Percentiles rank a stretch among this genome's conserved stretches.
Conservation (phyloP, 2,888 invertebrate genomes). For the Hypercompe scribonia region DNA sequence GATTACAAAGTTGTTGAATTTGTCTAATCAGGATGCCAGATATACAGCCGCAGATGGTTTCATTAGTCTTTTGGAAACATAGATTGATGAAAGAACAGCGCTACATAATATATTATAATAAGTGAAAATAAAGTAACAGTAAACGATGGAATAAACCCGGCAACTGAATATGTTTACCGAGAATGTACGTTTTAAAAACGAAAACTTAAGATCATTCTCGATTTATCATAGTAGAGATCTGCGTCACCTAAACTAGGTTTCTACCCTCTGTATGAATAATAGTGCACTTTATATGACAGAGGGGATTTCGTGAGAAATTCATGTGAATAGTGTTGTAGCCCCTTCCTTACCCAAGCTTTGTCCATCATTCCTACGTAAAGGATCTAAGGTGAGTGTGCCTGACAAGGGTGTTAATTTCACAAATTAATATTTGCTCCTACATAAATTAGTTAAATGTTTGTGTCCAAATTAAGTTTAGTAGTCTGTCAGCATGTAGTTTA, state of each 20-base stretch:
- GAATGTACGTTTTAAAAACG: slow-evolving; percentile 42
- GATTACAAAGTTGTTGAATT: background rate
- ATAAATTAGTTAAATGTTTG: slow-evolving; percentile 61
- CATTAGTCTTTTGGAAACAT: too few relatives aligned
- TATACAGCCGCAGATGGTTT: too few relatives aligned
- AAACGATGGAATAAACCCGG: background rate
- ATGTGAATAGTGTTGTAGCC: slow-evolving; percentile 66
- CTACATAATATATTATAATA: too few relatives aligned
- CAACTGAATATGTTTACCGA: background rate
- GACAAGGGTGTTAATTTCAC: slow-evolving; percentile 67
- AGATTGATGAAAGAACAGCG: background rate
- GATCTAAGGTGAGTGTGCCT: slow-evolving; percentile 56
- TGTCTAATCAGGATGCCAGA: background rate
- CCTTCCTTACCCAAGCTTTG: slow-evolving; percentile 63
- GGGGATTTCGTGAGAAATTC: slow-evolving; percentile 72
- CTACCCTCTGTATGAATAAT: slow-evolving; percentile 72
- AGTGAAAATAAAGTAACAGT: background rate
- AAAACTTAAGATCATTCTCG: slow-evolving; percentile 52
- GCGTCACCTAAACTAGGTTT: slow-evolving; percentile 69
- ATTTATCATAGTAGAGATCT: slow-evolving; percentile 73
- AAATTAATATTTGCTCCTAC: slow-evolving; percentile 64
- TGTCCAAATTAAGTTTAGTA: slow-evolving; percentile 32
- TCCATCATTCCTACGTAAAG: slow-evolving; percentile 64
- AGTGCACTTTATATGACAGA: slow-evolving; percentile 77
- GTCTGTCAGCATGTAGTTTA: background rate